Percentiles rank a stretch among this genome's conserved stretches.
These are phyloP conservation scores for Dendrocopos noguchii DNA, from an alignment of 2,113 vertebrate species.

Conservation along the genomic window DNA sequence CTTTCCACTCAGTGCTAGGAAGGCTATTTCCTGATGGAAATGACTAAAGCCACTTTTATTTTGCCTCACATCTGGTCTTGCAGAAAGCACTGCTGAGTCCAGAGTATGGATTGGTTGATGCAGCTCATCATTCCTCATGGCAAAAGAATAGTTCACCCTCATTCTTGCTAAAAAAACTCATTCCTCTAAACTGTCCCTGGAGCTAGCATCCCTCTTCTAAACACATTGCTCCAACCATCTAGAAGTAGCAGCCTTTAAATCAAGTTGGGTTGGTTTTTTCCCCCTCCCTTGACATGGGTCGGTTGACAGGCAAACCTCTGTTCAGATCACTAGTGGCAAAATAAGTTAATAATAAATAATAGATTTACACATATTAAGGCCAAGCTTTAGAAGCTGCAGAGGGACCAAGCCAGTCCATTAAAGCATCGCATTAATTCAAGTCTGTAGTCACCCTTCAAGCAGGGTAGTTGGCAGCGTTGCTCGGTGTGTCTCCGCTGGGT, in stretches of 20 bases:
- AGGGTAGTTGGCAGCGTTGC: background rate
- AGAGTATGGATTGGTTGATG: background rate
- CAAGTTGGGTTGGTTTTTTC: background rate
- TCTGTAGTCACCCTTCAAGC: background rate
- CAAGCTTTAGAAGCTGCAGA: background rate
- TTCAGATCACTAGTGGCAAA: background rate
- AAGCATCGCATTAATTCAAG: conserved; percentile 17
- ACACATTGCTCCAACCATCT: background rate
- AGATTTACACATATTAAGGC: background rate
- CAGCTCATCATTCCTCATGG: background rate
- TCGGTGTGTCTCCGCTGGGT: background rate
- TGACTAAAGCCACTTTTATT: background rate
- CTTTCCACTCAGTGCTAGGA: background rate
- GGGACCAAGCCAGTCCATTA: background rate
- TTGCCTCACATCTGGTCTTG: background rate
- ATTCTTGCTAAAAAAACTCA: background rate
- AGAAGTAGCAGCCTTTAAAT: background rate
- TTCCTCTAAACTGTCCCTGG: background rate
- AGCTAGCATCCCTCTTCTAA: background rate
- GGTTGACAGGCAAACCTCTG: background rate
- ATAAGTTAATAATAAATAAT: conserved; percentile 24
- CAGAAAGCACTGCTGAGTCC: background rate
- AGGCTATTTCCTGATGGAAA: background rate
- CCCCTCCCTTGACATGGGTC: background rate
- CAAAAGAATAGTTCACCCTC: background rate